Base-by-base conservation (phyloP, 1,140 invertebrate species). In the Euglossa dilemma region DNA sequence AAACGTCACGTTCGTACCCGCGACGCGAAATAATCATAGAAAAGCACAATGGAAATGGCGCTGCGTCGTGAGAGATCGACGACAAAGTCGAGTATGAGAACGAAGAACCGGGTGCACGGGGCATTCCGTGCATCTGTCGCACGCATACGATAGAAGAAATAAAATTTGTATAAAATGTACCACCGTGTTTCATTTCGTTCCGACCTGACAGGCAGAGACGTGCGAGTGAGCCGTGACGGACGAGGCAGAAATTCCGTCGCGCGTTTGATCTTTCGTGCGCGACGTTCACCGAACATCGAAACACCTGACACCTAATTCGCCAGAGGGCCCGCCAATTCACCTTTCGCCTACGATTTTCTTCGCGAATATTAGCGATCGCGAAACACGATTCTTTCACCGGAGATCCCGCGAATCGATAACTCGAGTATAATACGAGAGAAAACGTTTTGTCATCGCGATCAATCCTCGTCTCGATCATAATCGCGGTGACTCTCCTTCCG, bases 301-400 rank as follows among this genome's bases (percentile, higher is more conserved):
- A 23, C 20, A 43, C 6, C 36, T 47, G 28, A 67, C 71, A 66
- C 61, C 25, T 66, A 71, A 66, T 57, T 75, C 25, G 79, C 79
- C 71, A 81, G 61, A 67, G 71, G 59, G 79, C 50, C 8, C 7
- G 12, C 20, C 23, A n/a, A 54, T n/a, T 74, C 70, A 74, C 18
- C 70, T 80, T 73, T 64, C 79, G 70, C 70, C 79, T 36, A 57
- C 79, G 43, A 66, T 43, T 47, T 25, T 36, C 9, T 50, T 67
- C 79, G 43, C 59, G 54, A 82, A 75, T 82, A 82, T 82, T 75
- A 56, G 75, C 45, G 43, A 64, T 70, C 63, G 56, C 20, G 61
- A 75, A 74, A 81, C 28, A 12, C 7, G n/a, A 18, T 6, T 45
- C 20, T 54, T 63, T 16, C 25, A 52, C 23, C 7, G 6, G 6